Percentiles rank a stretch among this genome's conserved stretches.
phyloP scores from a whole-genome alignment of 2,113 vertebrate species.

The Nothoprocta pentlandii region DNA sequence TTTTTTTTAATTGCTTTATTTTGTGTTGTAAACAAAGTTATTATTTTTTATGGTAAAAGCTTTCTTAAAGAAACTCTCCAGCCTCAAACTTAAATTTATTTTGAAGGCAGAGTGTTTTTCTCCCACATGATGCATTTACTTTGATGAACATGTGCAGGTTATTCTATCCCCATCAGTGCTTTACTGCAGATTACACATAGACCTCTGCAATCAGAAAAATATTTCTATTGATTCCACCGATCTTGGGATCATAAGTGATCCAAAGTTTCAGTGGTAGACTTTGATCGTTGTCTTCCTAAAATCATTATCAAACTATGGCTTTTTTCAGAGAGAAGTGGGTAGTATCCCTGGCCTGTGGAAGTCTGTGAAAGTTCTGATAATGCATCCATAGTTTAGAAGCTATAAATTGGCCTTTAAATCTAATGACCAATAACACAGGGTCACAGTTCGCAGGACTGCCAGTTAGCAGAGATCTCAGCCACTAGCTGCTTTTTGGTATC shows the following conservation, averaged over 20 bases:
- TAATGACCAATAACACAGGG: neutral
- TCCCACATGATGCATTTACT: neutral
- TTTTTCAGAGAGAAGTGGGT: neutral
- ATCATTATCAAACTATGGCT: neutral
- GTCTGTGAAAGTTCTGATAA: neutral
- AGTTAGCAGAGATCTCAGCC: neutral
- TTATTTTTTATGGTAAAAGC: neutral
- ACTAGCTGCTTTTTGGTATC: neutral
- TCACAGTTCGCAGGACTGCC: neutral
- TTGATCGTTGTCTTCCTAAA: neutral
- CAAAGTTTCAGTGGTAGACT: neutral
- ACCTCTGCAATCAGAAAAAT: neutral
- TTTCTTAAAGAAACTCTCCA: neutral
- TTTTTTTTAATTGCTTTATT: neutral
- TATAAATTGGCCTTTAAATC: neutral
- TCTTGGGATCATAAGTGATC: neutral
- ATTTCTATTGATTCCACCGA: neutral
- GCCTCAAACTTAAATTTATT: neutral
- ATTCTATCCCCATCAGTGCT: neutral
- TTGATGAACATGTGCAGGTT: neutral
- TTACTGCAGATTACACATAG: neutral
- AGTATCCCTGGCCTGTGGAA: neutral
- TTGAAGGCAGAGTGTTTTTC: neutral
- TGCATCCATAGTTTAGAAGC: rapidly evolving
- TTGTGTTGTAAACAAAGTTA: neutral